Conservation (phyloP, 2,888 invertebrate species). For the Prenolepis imparis region DNA sequence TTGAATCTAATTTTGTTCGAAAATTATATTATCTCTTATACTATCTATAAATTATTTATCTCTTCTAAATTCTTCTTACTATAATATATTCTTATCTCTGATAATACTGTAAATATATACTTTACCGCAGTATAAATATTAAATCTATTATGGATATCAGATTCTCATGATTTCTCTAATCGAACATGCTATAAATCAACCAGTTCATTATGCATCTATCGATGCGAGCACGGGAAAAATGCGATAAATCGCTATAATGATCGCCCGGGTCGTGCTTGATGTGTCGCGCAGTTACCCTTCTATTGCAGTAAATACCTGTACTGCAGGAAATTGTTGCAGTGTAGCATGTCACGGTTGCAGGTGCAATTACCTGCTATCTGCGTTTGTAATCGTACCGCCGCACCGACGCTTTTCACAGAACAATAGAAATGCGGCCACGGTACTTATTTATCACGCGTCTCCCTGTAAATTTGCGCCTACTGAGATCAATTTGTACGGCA, state of each 20-base stretch:
- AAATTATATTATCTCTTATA: too few relatives aligned
- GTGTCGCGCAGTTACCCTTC: constrained; percentile 58
- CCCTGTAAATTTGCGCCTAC: constrained; percentile 69
- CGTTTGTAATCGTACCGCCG: constrained; percentile 69
- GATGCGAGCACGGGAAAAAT: background rate
- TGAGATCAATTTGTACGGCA: constrained; percentile 73
- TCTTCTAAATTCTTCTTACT: background rate
- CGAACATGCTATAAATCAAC: constrained; percentile 10
- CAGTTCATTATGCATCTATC: constrained; percentile 25
- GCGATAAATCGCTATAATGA: constrained; percentile 61
- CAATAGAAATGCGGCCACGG: constrained; percentile 69
- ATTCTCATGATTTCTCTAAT: constrained; percentile 29
- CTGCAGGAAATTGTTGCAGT: constrained; percentile 73
- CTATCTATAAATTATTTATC: background rate
- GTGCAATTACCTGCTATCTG: constrained; percentile 73
- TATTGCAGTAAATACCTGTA: constrained; percentile 64
- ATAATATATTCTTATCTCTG: background rate
- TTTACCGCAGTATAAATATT: background rate
- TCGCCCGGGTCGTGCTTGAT: constrained; percentile 58
- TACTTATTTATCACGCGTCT: constrained; percentile 72
- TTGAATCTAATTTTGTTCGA: background rate
- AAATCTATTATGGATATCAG: constrained; percentile 14
- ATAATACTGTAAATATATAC: background rate
- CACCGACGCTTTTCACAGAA: constrained; percentile 72
- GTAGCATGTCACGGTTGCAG: constrained; percentile 74